These are phyloP conservation scores for Petrosia ficiformis DNA, from an alignment of 37 sponge, comb jelly and placozoan genomes.

Conservation along the genomic window DNA sequence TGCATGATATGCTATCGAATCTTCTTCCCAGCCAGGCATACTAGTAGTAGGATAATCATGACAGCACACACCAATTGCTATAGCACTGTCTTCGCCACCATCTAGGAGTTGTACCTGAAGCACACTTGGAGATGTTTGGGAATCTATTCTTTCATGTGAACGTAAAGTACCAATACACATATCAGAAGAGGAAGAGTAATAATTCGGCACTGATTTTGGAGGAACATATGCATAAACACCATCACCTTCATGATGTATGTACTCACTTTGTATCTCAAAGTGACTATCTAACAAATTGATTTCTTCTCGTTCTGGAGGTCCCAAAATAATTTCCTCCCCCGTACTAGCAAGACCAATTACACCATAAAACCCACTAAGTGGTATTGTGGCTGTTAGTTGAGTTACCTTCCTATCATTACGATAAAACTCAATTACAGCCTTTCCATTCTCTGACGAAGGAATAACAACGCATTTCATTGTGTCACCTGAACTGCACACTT, in stretches of 20 bases:
- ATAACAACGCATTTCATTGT: slow-evolving; percentile 29
- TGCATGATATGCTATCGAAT: slow-evolving; percentile 72
- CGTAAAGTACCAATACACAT: slow-evolving; percentile 37
- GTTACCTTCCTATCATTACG: slow-evolving; percentile 27
- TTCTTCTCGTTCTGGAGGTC: slow-evolving; percentile 17
- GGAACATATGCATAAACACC: slow-evolving; percentile 39
- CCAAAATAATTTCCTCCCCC: slow-evolving; percentile 41
- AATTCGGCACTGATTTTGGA: not conserved
- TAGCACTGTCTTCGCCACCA: slow-evolving; percentile 38
- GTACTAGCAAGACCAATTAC: slow-evolving; percentile 56
- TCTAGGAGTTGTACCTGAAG: slow-evolving; percentile 39
- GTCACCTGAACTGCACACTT: slow-evolving; percentile 27
- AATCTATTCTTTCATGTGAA: slow-evolving; percentile 18
- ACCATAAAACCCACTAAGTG: slow-evolving; percentile 62
- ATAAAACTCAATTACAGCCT: slow-evolving; percentile 34
- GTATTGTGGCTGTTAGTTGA: slow-evolving; percentile 4
- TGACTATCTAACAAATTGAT: slow-evolving; percentile 8
- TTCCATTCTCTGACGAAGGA: not conserved
- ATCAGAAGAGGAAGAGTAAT: slow-evolving; percentile 5
- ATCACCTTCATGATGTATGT: slow-evolving; percentile 28
- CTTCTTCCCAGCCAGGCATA: slow-evolving; percentile 69
- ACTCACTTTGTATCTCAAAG: slow-evolving; percentile 37
- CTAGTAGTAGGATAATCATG: slow-evolving; percentile 35
- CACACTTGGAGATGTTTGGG: not conserved
- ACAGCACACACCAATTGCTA: slow-evolving; percentile 58